A percentile compares a stretch with the other conserved stretches of the same genome.
Evolutionary conservation across 2,797 vertebrate species (phyloP).

Genomic region (Centropyge bicolor): DNA sequence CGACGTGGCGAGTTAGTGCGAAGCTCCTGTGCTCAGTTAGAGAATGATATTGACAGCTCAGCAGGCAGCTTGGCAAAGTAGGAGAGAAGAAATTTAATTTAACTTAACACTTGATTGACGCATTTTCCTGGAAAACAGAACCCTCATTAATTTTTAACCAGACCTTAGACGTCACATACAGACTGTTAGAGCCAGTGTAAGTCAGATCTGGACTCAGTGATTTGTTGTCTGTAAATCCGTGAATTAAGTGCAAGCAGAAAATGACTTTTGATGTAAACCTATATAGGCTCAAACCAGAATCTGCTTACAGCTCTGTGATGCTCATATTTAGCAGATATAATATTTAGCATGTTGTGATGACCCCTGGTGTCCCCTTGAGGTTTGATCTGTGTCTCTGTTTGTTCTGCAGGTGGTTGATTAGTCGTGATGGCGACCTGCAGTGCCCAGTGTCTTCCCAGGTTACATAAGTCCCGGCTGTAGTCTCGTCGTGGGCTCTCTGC

Average conservation of each 20-base stretch:
- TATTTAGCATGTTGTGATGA: too few species aligned
- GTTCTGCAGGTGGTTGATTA: too few species aligned
- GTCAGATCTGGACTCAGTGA: not conserved
- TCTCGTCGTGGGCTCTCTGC: too few species aligned
- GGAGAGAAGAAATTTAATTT: not conserved
- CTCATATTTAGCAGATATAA: too few species aligned
- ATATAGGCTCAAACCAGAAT: not conserved
- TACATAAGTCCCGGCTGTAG: too few species aligned
- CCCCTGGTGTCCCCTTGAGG: too few species aligned
- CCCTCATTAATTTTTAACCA: not conserved
- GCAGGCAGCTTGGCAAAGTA: not conserved
- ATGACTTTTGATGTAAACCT: not conserved
- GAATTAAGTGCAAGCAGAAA: not conserved
- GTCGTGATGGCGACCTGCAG: too few species aligned
- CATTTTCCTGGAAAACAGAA: not conserved
- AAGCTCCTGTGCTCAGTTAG: not conserved
- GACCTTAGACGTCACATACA: not conserved
- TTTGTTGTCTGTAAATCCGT: not conserved
- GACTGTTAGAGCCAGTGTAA: not conserved
- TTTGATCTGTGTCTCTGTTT: too few species aligned
- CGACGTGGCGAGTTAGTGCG: not conserved
- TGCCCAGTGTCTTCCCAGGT: too few species aligned
- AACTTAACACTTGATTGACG: not conserved
- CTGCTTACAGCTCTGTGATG: too few species aligned
- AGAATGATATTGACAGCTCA: conserved; percentile 7